Conservation (phyloP, 1,140 invertebrate species). For the Aphidius gifuensis region DNA sequence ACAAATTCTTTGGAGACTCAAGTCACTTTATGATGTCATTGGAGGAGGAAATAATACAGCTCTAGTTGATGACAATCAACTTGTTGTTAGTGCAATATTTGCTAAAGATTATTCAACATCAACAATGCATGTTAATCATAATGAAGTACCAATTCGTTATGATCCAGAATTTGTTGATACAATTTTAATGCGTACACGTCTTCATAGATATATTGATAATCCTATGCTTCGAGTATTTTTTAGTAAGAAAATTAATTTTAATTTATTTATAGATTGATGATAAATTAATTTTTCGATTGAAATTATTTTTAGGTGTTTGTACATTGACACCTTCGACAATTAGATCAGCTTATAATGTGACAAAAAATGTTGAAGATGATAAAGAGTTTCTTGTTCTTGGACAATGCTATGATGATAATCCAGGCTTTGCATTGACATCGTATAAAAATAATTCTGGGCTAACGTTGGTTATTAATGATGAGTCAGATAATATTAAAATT, state of each 20-base stretch:
- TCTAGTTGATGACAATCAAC: conserved; percentile 30
- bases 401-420: conserved; percentile 47
- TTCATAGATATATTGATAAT: conserved; percentile 47
- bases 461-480: conserved; percentile 43
- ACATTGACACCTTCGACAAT: conserved; percentile 38
- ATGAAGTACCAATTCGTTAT: conserved; percentile 36
- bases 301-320: conserved; percentile 40
- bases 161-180: conserved; percentile 40
- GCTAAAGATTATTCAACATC: conserved; percentile 39
- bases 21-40: conserved; percentile 41
- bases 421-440: conserved; percentile 43
- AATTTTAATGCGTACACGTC: conserved; percentile 42
- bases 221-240: conserved; percentile 37
- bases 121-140: conserved; percentile 39
- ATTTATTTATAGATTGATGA: not conserved
- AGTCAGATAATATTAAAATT: conserved; percentile 43
- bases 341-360: conserved; percentile 42
- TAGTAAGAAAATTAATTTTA: conserved; percentile 35
- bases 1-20: conserved; percentile 35
- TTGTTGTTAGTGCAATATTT: conserved; percentile 37
- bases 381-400: conserved; percentile 44
- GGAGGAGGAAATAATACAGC: conserved; percentile 37
- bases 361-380: conserved; percentile 31
- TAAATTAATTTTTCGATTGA: not conserved
- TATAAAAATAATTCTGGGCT: conserved; percentile 33